Base-by-base conservation (phyloP, 2,888 invertebrate genomes). In the Melinopterus prodromus region DNA sequence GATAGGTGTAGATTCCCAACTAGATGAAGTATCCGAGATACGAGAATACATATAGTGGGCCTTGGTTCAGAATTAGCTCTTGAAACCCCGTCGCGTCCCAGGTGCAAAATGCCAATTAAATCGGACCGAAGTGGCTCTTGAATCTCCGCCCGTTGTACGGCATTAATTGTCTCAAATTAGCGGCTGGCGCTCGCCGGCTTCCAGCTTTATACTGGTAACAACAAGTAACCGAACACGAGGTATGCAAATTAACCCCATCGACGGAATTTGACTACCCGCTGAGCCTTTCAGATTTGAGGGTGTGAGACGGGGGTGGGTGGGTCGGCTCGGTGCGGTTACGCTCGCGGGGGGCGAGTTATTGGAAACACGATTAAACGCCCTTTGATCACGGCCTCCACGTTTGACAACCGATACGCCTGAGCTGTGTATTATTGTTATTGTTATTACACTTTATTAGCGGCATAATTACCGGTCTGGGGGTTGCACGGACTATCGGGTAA, bases 191-290 rank as follows among this genome's bases (percentile, higher is more conserved):
- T 16, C 71, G 16, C 35, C 6, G 35, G 74, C n/a, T n/a, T n/a
- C 36, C 74, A 74, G 74, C 74, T 37, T n/a, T 74, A 74, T 37
- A 37, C 35, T 7, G 74, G 74, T 7, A n/a, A 74, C 74, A 85
- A 84, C 84, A 83, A 83, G 85, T 85, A 84, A 85, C 84, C 84
- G 85, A 84, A 85, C 83, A 84, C 84, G 82, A 84, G 85, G 84
- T 85, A 85, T 85, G 85, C 85, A 85, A 85, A 85, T 85, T 85
- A 85, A 85, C 85, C 84, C 82, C 74, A 35, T 82, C 83, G 83
- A 81, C 82, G 84, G 85, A 84, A 85, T 85, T 82, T 82, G 83
- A 84, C 82, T 84, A 83, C 82, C 84, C 80, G 81, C 36, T 36
- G 74, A 74, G 35, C 37, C 74, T 71, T 70, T 70, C 16, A 38